A percentile compares a stretch with the other conserved stretches of the same genome.
phyloP scores from a whole-genome alignment of 2,797 vertebrate species.

The Tangara arthus region DNA sequence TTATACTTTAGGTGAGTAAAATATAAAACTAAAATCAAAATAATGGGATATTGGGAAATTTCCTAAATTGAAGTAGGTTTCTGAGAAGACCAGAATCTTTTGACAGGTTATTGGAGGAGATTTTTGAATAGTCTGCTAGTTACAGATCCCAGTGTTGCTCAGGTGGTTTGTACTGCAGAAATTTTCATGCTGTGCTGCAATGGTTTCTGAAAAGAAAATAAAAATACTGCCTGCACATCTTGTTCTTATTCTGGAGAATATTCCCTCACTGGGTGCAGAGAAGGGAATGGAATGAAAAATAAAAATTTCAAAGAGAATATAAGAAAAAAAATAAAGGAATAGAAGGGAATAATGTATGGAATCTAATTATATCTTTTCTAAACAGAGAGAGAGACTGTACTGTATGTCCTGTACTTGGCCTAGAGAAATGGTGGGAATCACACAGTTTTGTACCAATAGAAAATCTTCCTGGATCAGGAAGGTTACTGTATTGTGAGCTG shows the following conservation, averaged over 20 bases:
- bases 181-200: not conserved
- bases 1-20: not conserved
- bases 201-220: slow-evolving; percentile 12
- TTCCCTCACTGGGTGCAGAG: not conserved
- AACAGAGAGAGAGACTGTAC: not conserved
- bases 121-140: not conserved
- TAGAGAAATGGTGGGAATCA: not conserved
- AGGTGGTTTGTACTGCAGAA: not conserved
- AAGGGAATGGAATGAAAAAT: slow-evolving; percentile 38
- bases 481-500: not conserved
- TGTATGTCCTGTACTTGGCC: not conserved
- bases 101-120: not conserved
- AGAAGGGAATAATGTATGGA: not conserved
- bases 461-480: not conserved
- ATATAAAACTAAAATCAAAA: not conserved
- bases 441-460: not conserved
- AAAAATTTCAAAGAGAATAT: not conserved
- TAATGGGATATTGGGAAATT: not conserved
- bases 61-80: not conserved
- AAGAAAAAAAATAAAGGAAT: not conserved
- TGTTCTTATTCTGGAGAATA: slow-evolving; percentile 37
- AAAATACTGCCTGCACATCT: slow-evolving; percentile 4
- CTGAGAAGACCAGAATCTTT: not conserved
- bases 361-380: not conserved
- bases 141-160: not conserved